Evolutionary conservation across 2,113 vertebrate genomes (phyloP).

Genomic region (Oriolus oriolus): DNA sequence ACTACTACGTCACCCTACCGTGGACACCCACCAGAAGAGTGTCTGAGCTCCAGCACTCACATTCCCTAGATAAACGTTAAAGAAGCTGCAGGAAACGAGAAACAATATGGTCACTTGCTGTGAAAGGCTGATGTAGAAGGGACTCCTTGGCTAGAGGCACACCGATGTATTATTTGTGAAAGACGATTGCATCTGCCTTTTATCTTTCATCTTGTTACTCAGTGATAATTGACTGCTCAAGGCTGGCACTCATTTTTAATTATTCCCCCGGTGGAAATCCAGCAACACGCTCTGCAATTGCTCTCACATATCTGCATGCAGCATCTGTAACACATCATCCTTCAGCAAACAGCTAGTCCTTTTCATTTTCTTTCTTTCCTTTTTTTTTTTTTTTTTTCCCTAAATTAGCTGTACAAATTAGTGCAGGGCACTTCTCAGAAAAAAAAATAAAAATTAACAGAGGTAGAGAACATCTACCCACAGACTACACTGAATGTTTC

Average conservation of each 20-base stretch:
- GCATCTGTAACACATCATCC: background rate
- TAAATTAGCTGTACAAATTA: background rate
- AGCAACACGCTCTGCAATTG: background rate
- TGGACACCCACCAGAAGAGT: background rate
- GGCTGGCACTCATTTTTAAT: background rate
- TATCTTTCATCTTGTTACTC: background rate
- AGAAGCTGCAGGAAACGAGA: background rate
- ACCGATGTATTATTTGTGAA: background rate
- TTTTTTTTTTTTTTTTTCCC: rapidly evolving
- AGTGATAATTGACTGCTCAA: background rate
- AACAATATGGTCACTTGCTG: background rate
- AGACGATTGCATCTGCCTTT: background rate
- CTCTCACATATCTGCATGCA: background rate
- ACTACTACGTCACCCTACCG: background rate
- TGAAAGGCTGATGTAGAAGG: background rate
- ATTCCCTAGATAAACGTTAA: background rate
- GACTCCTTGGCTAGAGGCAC: background rate
- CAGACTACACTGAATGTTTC: background rate
- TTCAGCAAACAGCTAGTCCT: background rate
- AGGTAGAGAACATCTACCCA: background rate
- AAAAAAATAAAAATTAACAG: background rate
- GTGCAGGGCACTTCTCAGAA: background rate
- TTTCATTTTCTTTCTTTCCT: no score
- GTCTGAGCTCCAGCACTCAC: background rate
- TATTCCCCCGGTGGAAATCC: background rate